Percentiles rank a stretch among this genome's conserved stretches.
Conservation (phyloP, 35 echinoderm and acorn worm genomes). For the Apostichopus japonicus region DNA sequence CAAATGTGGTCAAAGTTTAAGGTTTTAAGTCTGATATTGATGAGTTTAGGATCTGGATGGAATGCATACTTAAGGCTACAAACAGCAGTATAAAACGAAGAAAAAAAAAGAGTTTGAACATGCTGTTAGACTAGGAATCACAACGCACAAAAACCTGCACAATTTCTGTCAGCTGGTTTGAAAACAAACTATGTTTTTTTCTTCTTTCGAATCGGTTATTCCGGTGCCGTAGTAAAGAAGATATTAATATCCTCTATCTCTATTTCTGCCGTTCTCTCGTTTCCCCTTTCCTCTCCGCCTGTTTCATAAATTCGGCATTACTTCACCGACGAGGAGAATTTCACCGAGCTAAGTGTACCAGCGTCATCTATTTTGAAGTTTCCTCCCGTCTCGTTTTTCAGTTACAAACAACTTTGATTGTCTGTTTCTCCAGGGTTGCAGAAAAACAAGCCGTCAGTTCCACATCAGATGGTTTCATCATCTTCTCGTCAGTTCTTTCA, state of each 20-base stretch:
- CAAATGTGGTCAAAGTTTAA: too few species aligned
- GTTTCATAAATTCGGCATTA: neutral
- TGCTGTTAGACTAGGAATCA: too few species aligned
- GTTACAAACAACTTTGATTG: constrained; percentile 47
- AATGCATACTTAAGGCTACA: too few species aligned
- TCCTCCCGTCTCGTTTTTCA: constrained; percentile 14
- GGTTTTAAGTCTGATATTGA: too few species aligned
- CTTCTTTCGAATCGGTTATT: neutral
- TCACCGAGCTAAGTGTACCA: neutral
- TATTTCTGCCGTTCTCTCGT: neutral
- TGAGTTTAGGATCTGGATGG: too few species aligned
- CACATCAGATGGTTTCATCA: constrained; percentile 12
- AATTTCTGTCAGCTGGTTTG: too few species aligned
- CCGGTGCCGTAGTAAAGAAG: neutral
- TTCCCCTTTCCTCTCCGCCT: neutral
- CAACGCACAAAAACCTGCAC: too few species aligned
- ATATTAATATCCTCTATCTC: neutral
- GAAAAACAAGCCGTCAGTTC: constrained; percentile 43
- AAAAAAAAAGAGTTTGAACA: too few species aligned
- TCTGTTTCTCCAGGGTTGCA: constrained; percentile 27
- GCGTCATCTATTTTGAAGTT: constrained; percentile 10
- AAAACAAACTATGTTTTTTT: too few species aligned
- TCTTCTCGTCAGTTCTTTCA: neutral
- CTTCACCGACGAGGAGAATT: neutral
- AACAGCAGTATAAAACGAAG: too few species aligned